Evolutionary conservation across 2,113 vertebrate genomes (phyloP), one percentile per base, ranked within the genome.

Genomic region (Hippolais icterina): DNA sequence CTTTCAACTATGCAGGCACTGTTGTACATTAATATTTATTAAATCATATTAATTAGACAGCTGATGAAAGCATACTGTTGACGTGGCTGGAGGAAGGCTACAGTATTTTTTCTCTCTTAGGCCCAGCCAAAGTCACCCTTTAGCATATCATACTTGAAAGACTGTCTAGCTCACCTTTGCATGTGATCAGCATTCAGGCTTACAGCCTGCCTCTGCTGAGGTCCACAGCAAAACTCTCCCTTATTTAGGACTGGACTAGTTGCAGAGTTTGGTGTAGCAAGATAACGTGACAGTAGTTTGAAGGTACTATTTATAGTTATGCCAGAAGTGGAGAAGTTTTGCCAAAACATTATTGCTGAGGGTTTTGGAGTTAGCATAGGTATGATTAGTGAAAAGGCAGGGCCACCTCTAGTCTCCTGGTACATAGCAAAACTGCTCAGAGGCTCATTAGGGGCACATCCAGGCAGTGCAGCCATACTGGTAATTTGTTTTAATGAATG

Each of bases 401-500:
- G 56, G 33, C 74, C 2, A 10, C 33, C 42, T 76, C 49, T 71
- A 5, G 19, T 95, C 46, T 74, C 46, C 33, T 61, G 33, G 12
- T 50, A 71, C 7, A 11, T 10, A 57, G 66, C 70, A 91, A 66
- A 91, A 85, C 31, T 94, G 24, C 81, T 87, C 12, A 61, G 49
- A 85, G 63, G 68, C 82, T 93, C 87, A 89, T 91, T 90, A 91
- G 27, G 24, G 54, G 39, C 57, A 57, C 19, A 87, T 87, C 68
- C 50, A 50, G 60, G 59, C 75, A 47, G 47, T 29, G 41, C 53
- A 46, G 50, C n/a, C 42, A 46, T 84, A 61, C 35, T 79, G 31
- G 59, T 57, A 77, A 90, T 94, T 91, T 90, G 46, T 74, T 90
- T 89, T 95, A 91, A 94, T 93, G 71, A 90, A 80, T 15, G 24